Base-by-base conservation (phyloP, 2,888 invertebrate genomes). In the Heliconius cydno region DNA sequence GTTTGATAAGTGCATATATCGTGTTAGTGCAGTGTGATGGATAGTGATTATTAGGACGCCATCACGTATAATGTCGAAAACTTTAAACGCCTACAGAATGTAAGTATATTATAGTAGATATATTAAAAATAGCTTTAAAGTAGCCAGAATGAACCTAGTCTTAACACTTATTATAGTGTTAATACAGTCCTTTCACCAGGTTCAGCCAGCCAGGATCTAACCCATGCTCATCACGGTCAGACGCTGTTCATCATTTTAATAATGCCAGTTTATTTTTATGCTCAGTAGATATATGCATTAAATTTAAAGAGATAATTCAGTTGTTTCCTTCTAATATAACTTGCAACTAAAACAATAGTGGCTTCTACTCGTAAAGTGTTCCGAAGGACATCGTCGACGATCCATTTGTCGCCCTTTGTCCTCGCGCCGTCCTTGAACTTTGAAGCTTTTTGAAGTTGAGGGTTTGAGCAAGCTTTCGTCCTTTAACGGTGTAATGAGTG, bases 61-160 rank as follows among this genome's bases (percentile, higher is more conserved):
- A 82, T 86, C 85, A 78, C 78, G 38, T 91, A 96, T 95, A 92
- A 97, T 97, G 97, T 98, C 98, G 95, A 98, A 97, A 96, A 97
- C 97, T 91, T 96, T 98, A 92, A 98, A 98, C 96, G 97, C 97
- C 90, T 98, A 98, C 95, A 97, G 98, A 96, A 97, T 98, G 98
- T 98, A 95, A 98, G 97, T 97, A 96, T 83, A 28, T 46, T 67
- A 28, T 41, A 22, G 52, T 46, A 22, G 22, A 52, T 52, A 22
- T 52, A 7, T 22, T 52, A 7, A 1, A 22, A 52, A 22, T 22
- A 4, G 3, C 60, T 60, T n/a, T 0, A n/a, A n/a, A 52, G 15
- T 12, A 60, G 60, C 10, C 60, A 60, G 4, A 60, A 4, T 10
- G n/a, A n/a, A 60, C 60, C n/a, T 12, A 10, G n/a, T 60, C n/a